phyloP scores from a whole-genome alignment of 2,888 invertebrate genomes.

The Andricus quercusramuli region DNA sequence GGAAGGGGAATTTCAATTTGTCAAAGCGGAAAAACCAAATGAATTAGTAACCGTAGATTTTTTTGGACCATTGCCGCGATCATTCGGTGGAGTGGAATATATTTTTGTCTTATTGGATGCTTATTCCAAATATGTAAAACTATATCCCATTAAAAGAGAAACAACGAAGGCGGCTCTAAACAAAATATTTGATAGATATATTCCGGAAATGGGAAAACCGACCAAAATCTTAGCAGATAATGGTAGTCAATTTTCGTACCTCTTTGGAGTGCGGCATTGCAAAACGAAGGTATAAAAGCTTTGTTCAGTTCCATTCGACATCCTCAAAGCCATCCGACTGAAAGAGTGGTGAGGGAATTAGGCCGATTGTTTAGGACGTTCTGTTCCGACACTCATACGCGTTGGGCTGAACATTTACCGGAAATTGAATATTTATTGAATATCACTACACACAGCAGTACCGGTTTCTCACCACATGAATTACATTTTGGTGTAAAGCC shows the following conservation, averaged over 20 bases:
- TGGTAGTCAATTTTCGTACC: too few species aligned
- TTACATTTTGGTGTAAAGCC: constrained; percentile 39
- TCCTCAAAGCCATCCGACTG: constrained; percentile 57
- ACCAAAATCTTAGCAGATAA: too few species aligned
- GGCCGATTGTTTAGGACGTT: constrained; percentile 42
- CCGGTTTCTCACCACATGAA: constrained; percentile 40
- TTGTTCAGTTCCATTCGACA: constrained; percentile 31
- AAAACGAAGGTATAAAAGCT: too few species aligned
- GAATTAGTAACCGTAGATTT: constrained; percentile 35
- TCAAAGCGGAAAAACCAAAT: not conserved
- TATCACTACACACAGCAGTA: constrained; percentile 34
- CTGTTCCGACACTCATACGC: constrained; percentile 35
- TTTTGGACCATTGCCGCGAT: too few species aligned
- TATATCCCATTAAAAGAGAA: too few species aligned
- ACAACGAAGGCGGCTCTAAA: too few species aligned
- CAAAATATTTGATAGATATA: too few species aligned
- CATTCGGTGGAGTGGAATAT: too few species aligned
- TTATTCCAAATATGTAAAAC: too few species aligned
- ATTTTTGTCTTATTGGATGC: too few species aligned
- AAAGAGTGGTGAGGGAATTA: constrained; percentile 56
- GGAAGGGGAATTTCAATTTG: constrained; percentile 53
- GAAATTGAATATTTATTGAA: constrained; percentile 36
- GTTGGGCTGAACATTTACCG: constrained; percentile 30
- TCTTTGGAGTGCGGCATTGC: too few species aligned
- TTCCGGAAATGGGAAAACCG: too few species aligned